Conservation (phyloP, 2,113 vertebrate genomes). For the Nannospalax galili region DNA sequence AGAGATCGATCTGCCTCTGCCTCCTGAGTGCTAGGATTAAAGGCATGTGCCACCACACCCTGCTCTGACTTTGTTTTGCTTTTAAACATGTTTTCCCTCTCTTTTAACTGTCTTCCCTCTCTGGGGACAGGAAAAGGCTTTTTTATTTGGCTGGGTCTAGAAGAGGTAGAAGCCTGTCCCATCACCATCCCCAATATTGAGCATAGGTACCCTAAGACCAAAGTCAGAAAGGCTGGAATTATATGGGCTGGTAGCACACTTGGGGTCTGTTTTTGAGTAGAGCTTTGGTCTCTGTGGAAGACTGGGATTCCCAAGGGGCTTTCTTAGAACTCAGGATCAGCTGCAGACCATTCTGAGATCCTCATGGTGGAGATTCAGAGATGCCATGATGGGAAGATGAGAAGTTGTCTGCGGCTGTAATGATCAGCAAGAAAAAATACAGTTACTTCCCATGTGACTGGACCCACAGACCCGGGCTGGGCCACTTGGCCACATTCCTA, state of each 20-base stretch:
- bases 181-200: accelerated
- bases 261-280: not conserved
- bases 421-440: no score
- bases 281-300: not conserved
- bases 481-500: accelerated
- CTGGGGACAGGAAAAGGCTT: accelerated
- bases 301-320: accelerated
- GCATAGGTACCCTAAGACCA: accelerated
- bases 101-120: accelerated
- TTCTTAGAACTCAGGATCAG: not conserved
- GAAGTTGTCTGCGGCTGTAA: not conserved
- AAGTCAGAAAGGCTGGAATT: not conserved
- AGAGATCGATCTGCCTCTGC: no score
- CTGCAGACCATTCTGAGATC: not conserved
- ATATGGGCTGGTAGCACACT: no score
- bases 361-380: accelerated
- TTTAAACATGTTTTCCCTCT: no score
- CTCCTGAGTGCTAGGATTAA: no score
- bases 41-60: no score
- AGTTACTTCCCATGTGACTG: accelerated
- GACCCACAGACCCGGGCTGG: accelerated
- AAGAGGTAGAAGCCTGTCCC: no score
- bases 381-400: accelerated
- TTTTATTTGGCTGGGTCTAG: no score
- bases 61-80: no score